phyloP scores from a whole-genome alignment of 1,140 invertebrate genomes.

The Brachystomella parvula region DNA sequence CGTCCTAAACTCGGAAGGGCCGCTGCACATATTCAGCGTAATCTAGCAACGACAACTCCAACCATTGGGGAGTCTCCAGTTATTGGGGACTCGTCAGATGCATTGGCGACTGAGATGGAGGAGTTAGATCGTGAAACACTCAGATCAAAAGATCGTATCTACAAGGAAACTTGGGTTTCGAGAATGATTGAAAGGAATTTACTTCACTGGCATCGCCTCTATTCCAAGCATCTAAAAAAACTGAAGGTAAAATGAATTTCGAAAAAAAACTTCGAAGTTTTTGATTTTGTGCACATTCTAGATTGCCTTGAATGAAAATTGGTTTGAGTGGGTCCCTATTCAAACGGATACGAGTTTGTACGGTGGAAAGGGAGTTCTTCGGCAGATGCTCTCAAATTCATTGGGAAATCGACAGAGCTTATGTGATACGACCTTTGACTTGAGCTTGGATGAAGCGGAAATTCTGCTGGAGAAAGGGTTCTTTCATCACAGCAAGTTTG shows the following conservation, averaged over 20 bases:
- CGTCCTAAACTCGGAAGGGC: neutral
- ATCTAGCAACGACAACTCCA: no score
- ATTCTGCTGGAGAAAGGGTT: slow-evolving; percentile 19
- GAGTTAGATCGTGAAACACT: neutral
- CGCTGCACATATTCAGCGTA: no score
- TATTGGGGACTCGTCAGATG: no score
- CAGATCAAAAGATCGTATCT: slow-evolving; percentile 3
- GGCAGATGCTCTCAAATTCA: neutral
- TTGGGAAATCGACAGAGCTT: slow-evolving; percentile 11
- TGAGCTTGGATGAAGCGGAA: slow-evolving; percentile 22
- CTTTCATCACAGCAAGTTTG: slow-evolving; percentile 27
- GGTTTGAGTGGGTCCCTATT: slow-evolving; percentile 24
- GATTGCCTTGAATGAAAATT: slow-evolving; percentile 18
- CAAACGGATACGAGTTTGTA: slow-evolving; percentile 18
- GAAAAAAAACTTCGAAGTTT: neutral
- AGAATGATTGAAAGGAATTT: slow-evolving; percentile 7
- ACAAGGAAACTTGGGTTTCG: slow-evolving; percentile 2
- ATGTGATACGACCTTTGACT: slow-evolving; percentile 19
- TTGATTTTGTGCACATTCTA: neutral
- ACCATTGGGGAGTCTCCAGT: no score
- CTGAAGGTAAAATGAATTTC: slow-evolving; percentile 23
- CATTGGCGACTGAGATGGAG: no score
- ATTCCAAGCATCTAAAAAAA: slow-evolving; percentile 4
- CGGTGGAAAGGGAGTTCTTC: neutral
- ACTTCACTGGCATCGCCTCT: slow-evolving; percentile 25